Evolutionary conservation across 2,113 vertebrate genomes (phyloP).

Genomic region (Rhynchopsitta pachyrhyncha): DNA sequence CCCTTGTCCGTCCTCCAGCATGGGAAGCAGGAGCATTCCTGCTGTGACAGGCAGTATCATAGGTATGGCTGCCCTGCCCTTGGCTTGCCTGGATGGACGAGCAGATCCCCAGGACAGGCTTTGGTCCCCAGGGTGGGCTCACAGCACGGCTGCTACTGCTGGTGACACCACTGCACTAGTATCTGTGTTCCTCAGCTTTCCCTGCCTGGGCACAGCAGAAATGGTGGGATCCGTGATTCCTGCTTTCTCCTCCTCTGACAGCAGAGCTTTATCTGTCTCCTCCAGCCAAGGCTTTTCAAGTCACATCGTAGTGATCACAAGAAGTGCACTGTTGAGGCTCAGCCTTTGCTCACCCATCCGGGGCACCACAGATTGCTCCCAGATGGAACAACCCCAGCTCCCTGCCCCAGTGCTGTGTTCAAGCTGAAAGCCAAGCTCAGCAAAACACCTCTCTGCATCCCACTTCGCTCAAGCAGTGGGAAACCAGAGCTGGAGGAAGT

Average conservation of each 20-base stretch:
- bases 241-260: background rate
- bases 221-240: fast-evolving
- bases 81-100: fast-evolving
- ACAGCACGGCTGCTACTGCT: background rate
- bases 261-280: background rate
- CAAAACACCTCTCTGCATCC: background rate
- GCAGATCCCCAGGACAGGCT: background rate
- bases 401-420: fast-evolving
- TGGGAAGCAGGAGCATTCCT: background rate
- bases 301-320: fast-evolving
- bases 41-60: background rate
- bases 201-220: background rate
- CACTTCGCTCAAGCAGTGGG: background rate
- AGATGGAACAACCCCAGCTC: background rate
- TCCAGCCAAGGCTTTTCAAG: background rate
- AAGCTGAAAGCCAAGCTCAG: background rate
- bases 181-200: fast-evolving
- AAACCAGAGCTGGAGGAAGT: background rate
- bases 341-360: background rate
- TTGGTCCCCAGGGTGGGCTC: background rate
- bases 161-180: fast-evolving
- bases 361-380: background rate
- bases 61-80: background rate
- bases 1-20: fast-evolving
- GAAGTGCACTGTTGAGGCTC: background rate